Percentiles rank a stretch among this genome's conserved stretches.
Conservation (phyloP, 2,797 vertebrate genomes). For the Cercopithecus diana region DNA sequence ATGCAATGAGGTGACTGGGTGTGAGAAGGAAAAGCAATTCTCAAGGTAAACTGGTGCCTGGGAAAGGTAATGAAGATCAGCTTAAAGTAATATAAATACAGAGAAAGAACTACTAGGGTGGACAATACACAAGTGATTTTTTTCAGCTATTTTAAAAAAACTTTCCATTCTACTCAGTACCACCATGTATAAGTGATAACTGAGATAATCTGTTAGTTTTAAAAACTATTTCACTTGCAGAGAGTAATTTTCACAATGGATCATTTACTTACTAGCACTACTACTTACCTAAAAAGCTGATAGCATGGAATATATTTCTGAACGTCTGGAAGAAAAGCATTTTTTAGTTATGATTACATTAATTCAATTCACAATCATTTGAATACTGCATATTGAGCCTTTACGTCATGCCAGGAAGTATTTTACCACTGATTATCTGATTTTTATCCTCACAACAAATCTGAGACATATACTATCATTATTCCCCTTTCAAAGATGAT, state of each 20-base stretch:
- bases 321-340: slow-evolving; percentile 88
- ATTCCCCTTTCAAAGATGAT: not conserved
- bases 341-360: slow-evolving; percentile 43
- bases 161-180: not conserved
- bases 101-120: not conserved
- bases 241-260: not conserved
- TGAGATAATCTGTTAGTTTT: not conserved
- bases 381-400: not conserved
- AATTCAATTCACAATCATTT: not conserved
- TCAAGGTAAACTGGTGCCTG: not conserved
- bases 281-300: slow-evolving; percentile 90
- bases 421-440: not conserved
- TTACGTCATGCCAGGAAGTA: not conserved
- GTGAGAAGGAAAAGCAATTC: not conserved
- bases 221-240: not conserved
- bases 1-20: not conserved
- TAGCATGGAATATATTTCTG: slow-evolving; percentile 93
- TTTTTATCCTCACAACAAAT: not conserved
- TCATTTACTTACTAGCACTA: slow-evolving; percentile 1
- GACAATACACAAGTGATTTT: not conserved
- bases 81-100: not conserved
- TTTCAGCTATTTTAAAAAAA: not conserved
- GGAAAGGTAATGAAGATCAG: not conserved
- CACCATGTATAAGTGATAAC: not conserved
- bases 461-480: not conserved